Percentiles rank a stretch among this genome's conserved stretches.
Conservation (phyloP, 2,888 invertebrate genomes). For the Catocala fraxini region DNA sequence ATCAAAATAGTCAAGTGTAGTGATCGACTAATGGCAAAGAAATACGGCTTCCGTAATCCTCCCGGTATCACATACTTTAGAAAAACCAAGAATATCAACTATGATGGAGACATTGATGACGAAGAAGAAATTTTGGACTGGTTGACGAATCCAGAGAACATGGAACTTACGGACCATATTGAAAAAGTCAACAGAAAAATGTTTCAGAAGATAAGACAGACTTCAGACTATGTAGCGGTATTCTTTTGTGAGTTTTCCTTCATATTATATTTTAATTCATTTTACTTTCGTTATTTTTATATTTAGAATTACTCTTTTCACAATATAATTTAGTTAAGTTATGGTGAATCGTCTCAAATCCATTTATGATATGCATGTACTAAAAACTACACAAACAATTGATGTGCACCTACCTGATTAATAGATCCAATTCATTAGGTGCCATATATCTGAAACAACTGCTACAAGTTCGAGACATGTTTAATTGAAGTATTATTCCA, state of each 20-base stretch:
- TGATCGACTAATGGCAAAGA: constrained; percentile 97
- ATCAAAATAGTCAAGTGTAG: constrained; percentile 96
- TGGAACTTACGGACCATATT: constrained; percentile 97
- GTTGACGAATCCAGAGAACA: constrained; percentile 97
- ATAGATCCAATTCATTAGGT: too few relatives aligned
- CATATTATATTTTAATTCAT: constrained; percentile 13
- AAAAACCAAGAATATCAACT: constrained; percentile 95
- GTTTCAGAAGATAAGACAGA: constrained; percentile 96
- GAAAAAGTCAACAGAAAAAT: constrained; percentile 97
- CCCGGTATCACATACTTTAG: constrained; percentile 97
- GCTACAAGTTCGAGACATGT: too few relatives aligned
- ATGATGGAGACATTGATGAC: constrained; percentile 97
- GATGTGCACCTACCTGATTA: too few relatives aligned
- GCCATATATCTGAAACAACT: not conserved
- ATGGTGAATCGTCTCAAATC: too few relatives aligned
- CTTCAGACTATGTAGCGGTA: constrained; percentile 96
- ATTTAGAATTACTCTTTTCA: too few relatives aligned
- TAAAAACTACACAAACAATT: too few relatives aligned
- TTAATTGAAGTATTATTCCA: too few relatives aligned
- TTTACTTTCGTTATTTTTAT: not conserved
- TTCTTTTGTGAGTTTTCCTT: constrained; percentile 94
- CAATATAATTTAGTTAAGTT: too few relatives aligned
- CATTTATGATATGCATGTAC: too few relatives aligned
- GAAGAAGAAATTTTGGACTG: constrained; percentile 97
- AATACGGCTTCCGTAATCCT: constrained; percentile 95